phyloP scores from a whole-genome alignment of 2,797 vertebrate genomes.

The Buphagus erythrorhynchus region DNA sequence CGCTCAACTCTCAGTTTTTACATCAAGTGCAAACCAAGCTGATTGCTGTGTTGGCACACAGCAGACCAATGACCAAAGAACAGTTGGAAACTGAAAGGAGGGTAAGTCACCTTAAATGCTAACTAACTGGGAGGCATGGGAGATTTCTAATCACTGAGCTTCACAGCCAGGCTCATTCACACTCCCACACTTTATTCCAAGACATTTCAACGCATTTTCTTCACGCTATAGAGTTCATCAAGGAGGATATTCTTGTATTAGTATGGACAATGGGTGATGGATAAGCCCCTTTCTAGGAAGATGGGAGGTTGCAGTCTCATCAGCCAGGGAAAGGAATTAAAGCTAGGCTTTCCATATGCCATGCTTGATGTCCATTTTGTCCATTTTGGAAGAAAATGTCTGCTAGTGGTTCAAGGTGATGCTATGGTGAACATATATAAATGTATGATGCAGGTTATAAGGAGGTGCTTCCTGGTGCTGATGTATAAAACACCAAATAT shows the following conservation, averaged over 20 bases:
- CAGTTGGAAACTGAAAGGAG: neutral
- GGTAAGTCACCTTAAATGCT: neutral
- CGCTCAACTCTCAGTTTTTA: neutral
- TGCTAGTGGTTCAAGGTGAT: neutral
- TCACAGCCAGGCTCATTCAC: neutral
- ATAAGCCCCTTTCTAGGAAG: neutral
- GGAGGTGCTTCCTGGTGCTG: neutral
- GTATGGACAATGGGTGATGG: neutral
- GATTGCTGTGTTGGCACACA: neutral
- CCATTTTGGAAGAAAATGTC: neutral
- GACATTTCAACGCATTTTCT: neutral
- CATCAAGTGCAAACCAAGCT: neutral
- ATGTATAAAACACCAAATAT: neutral
- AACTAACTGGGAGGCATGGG: neutral
- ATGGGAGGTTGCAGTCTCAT: neutral
- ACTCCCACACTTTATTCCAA: neutral
- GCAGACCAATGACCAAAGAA: neutral
- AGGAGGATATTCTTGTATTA: neutral
- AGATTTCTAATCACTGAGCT: neutral
- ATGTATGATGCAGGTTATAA: neutral
- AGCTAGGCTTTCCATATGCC: neutral
- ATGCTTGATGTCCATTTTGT: accelerated
- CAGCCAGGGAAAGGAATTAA: neutral
- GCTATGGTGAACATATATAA: neutral
- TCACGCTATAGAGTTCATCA: accelerated